Percentiles rank a stretch among this genome's conserved stretches.
Conservation (phyloP, 2,888 invertebrate genomes). For the Pasiphila rectangulata region DNA sequence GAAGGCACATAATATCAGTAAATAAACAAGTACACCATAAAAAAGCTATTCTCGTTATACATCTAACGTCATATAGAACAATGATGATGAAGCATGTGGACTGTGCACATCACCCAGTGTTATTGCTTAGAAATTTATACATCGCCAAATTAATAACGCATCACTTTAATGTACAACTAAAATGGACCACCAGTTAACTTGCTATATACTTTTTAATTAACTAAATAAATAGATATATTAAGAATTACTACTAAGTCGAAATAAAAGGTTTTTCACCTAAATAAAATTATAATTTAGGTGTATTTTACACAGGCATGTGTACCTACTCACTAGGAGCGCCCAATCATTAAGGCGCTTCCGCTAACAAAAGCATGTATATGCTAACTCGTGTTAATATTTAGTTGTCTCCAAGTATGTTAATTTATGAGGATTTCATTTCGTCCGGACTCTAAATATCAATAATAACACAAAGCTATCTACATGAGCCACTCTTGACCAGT, state of each 20-base stretch:
- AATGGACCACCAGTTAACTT: slow-evolving; percentile 36
- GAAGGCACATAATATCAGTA: slow-evolving; percentile 74
- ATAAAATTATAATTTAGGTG: slow-evolving; percentile 53
- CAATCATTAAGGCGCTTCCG: slow-evolving; percentile 56
- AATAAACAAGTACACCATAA: slow-evolving; percentile 54
- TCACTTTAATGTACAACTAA: slow-evolving; percentile 29
- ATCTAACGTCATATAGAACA: slow-evolving; percentile 52
- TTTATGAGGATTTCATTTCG: slow-evolving; percentile 51
- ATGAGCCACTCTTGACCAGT: slow-evolving; percentile 70
- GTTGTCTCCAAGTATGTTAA: slow-evolving; percentile 49
- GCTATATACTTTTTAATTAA: slow-evolving; percentile 33
- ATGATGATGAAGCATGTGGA: slow-evolving; percentile 44
- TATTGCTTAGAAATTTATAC: slow-evolving; percentile 8
- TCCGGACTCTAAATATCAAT: slow-evolving; percentile 76
- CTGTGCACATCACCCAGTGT: background rate
- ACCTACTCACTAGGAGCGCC: slow-evolving; percentile 54
- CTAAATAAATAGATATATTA: slow-evolving; percentile 77
- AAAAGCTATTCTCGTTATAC: slow-evolving; percentile 70
- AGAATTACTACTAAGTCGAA: slow-evolving; percentile 68
- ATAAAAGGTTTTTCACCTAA: slow-evolving; percentile 42
- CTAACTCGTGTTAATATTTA: slow-evolving; percentile 46
- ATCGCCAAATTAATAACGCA: slow-evolving; percentile 17
- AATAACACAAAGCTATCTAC: slow-evolving; percentile 81
- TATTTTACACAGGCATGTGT: slow-evolving; percentile 56
- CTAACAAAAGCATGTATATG: slow-evolving; percentile 53